A percentile compares a stretch with the other conserved stretches of the same genome.
Conservation (phyloP, 2,888 invertebrate genomes). For the Empis livida region DNA sequence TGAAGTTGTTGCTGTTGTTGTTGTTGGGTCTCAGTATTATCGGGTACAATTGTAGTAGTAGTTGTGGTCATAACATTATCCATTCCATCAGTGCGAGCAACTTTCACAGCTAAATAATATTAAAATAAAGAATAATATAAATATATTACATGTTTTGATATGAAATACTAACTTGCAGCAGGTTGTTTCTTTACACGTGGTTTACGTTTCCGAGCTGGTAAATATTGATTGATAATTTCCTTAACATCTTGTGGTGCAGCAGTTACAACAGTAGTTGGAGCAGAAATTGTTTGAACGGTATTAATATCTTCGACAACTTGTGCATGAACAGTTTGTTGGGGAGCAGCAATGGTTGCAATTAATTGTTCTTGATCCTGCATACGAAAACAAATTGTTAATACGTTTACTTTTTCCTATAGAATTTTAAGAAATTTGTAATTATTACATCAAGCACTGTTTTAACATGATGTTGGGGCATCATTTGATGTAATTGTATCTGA, state of each 20-base stretch:
- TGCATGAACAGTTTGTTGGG: conserved; percentile 35
- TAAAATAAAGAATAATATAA: conserved; percentile 26
- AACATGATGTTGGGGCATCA: conserved; percentile 36
- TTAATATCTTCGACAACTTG: conserved; percentile 36
- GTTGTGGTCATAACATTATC: conserved; percentile 27
- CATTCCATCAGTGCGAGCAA: conserved; percentile 33
- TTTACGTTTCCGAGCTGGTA: conserved; percentile 41
- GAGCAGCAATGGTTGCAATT: conserved; percentile 34
- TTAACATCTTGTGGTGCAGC: conserved; percentile 31
- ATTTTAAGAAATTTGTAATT: neutral
- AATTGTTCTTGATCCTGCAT: conserved; percentile 31
- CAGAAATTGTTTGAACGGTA: conserved; percentile 31
- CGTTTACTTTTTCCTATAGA: neutral
- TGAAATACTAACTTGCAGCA: neutral
- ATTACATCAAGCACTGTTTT: conserved; percentile 21
- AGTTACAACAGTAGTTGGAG: conserved; percentile 24
- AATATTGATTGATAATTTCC: conserved; percentile 38
- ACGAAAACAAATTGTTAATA: neutral
- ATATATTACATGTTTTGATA: neutral
- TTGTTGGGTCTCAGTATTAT: conserved; percentile 12
- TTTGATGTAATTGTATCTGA: conserved; percentile 35
- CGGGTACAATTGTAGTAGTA: conserved; percentile 11
- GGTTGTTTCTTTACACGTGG: conserved; percentile 38
- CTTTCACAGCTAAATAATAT: conserved; percentile 21
- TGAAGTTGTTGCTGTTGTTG: conserved; percentile 16